Evolutionary conservation across 2,888 invertebrate species (phyloP).

Genomic region (Altica lythri): DNA sequence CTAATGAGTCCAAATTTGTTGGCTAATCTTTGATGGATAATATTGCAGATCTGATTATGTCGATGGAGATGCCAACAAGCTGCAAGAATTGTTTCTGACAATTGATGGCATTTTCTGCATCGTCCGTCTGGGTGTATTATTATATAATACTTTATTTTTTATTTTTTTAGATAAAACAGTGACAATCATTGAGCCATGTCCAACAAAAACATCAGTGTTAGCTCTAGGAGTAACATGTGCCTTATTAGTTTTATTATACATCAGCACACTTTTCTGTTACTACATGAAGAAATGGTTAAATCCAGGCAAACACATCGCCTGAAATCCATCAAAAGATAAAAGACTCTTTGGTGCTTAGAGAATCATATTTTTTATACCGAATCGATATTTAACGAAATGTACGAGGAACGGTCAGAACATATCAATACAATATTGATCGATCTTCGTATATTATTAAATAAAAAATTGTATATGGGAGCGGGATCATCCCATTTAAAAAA

Average conservation of each 20-base stretch:
- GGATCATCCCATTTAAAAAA: slow-evolving; percentile 34
- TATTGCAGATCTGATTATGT: no score
- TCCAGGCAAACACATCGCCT: slow-evolving; percentile 80
- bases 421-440: slow-evolving; percentile 16
- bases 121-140: background rate
- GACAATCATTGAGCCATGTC: slow-evolving; percentile 88
- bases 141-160: slow-evolving; percentile 9
- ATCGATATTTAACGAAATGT: slow-evolving; percentile 25
- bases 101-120: no score
- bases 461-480: slow-evolving; percentile 15
- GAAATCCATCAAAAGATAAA: slow-evolving; percentile 44
- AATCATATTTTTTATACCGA: slow-evolving; percentile 25
- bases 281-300: slow-evolving; percentile 92
- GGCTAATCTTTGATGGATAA: no score
- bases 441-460: slow-evolving; percentile 24
- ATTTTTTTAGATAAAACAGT: slow-evolving; percentile 80
- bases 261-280: slow-evolving; percentile 90
- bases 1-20: no score
- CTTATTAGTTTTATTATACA: slow-evolving; percentile 83
- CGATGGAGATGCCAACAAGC: no score
- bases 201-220: slow-evolving; percentile 89
- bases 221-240: slow-evolving; percentile 90
- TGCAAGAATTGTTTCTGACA: no score
- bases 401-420: slow-evolving; percentile 23
- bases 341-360: slow-evolving; percentile 40